Percentiles rank a stretch among this genome's conserved stretches.
Evolutionary conservation across 37 sponge, comb jelly and placozoan genomes (phyloP).

Genomic region (Theonella swinhoei): DNA sequence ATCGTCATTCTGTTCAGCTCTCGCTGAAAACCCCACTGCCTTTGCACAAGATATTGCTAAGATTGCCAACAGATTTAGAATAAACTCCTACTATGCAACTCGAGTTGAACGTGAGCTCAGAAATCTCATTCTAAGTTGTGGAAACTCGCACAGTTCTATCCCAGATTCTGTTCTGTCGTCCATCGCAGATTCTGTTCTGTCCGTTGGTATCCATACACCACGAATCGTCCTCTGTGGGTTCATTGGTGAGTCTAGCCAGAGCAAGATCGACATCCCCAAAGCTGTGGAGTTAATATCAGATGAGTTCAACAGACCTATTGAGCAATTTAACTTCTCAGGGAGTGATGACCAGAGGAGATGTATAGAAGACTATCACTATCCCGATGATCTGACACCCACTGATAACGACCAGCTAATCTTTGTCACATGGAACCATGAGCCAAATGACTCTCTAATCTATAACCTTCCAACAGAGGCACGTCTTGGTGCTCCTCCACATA

Average conservation of each 20-base stretch:
- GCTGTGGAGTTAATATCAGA: background rate
- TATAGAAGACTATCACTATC: background rate
- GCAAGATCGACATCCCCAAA: background rate
- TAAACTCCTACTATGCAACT: slow-evolving; percentile 20
- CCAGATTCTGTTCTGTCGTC: background rate
- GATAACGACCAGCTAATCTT: background rate
- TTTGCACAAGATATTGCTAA: background rate
- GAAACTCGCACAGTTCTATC: too few relatives aligned
- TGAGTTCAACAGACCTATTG: background rate
- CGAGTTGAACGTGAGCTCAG: background rate
- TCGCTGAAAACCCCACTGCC: background rate
- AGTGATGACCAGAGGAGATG: background rate
- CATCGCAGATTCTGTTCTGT: background rate
- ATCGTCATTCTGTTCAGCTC: background rate
- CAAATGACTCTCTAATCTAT: background rate
- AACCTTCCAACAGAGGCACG: background rate
- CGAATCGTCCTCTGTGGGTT: background rate
- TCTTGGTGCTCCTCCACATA: background rate
- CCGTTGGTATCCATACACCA: background rate
- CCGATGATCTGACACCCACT: background rate
- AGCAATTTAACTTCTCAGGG: background rate
- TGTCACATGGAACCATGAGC: slow-evolving; percentile 15
- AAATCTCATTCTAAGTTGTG: background rate
- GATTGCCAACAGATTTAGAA: background rate
- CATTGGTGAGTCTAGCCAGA: background rate